These are phyloP conservation scores for Anarsia innoxiella DNA, from an alignment of 2,888 invertebrate species.

Conservation along the genomic window DNA sequence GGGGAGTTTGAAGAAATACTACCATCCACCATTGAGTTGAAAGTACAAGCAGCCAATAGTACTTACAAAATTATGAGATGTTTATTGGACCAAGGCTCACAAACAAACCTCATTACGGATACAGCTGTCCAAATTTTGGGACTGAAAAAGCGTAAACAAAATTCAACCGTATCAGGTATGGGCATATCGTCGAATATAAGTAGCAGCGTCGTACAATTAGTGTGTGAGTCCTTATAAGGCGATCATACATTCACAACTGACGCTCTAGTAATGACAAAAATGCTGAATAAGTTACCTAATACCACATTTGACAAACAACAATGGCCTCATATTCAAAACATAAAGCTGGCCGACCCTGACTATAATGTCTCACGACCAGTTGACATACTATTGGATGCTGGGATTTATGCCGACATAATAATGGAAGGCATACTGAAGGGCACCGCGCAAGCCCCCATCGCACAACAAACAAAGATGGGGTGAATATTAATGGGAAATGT, in stretches of 20 bases:
- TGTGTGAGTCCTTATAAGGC: slow-evolving; percentile 4
- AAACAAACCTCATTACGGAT: slow-evolving; percentile 1
- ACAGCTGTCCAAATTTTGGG: not conserved
- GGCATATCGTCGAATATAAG: slow-evolving; percentile 7
- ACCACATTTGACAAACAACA: slow-evolving; percentile 9
- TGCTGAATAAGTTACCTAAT: slow-evolving; percentile 13
- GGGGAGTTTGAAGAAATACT: not conserved
- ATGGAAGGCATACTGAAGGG: slow-evolving; percentile 12
- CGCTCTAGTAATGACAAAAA: slow-evolving; percentile 11
- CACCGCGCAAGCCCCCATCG: slow-evolving; percentile 6
- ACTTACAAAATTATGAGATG: slow-evolving; percentile 1
- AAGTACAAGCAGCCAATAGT: not conserved
- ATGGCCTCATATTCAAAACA: slow-evolving; percentile 10
- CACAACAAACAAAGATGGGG: slow-evolving; percentile 15
- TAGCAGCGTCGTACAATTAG: slow-evolving; percentile 11
- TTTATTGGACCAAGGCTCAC: slow-evolving; percentile 1
- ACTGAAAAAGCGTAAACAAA: slow-evolving; percentile 6
- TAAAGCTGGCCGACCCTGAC: slow-evolving; percentile 13
- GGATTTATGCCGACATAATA: slow-evolving; percentile 12
- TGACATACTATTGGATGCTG: slow-evolving; percentile 14
- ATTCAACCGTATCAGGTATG: slow-evolving; percentile 11
- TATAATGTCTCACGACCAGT: slow-evolving; percentile 13
- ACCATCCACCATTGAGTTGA: not conserved
- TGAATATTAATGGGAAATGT: slow-evolving; percentile 10
- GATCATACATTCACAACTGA: slow-evolving; percentile 12